Conservation (phyloP, 2,113 vertebrate genomes). For the Etheostoma spectabile region DNA sequence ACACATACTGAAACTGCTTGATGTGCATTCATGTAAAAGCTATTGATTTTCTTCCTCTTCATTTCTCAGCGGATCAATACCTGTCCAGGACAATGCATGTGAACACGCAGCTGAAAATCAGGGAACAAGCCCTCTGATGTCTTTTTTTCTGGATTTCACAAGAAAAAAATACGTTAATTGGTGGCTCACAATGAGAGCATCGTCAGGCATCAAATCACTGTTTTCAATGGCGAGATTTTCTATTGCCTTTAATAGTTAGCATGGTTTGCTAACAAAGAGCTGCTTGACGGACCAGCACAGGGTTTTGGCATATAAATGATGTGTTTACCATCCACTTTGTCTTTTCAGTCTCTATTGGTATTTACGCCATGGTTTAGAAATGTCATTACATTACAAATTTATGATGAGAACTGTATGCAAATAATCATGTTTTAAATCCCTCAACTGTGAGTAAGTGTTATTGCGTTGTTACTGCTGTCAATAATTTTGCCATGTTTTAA, state of each 20-base stretch:
- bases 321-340: conserved; percentile 25
- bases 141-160: conserved; percentile 48
- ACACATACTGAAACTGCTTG: conserved; percentile 74
- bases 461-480: conserved; percentile 39
- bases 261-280: conserved; percentile 3
- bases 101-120: conserved; percentile 73
- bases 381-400: conserved; percentile 41
- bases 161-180: conserved; percentile 48
- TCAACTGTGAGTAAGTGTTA: conserved; percentile 25
- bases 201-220: neutral
- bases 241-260: neutral
- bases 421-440: conserved; percentile 36
- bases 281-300: neutral
- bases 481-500: conserved; percentile 54
- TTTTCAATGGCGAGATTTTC: conserved; percentile 1
- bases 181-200: neutral
- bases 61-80: conserved; percentile 75
- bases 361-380: conserved; percentile 4
- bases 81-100: conserved; percentile 71
- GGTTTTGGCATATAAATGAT: conserved; percentile 38
- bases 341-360: conserved; percentile 15
- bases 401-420: conserved; percentile 29
- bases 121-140: conserved; percentile 61
- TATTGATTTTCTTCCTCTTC: conserved; percentile 79
- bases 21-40: conserved; percentile 82